Evolutionary conservation across 1,140 invertebrate species (phyloP), one percentile per base, ranked within the genome.

Genomic region (Galendromus occidentalis): DNA sequence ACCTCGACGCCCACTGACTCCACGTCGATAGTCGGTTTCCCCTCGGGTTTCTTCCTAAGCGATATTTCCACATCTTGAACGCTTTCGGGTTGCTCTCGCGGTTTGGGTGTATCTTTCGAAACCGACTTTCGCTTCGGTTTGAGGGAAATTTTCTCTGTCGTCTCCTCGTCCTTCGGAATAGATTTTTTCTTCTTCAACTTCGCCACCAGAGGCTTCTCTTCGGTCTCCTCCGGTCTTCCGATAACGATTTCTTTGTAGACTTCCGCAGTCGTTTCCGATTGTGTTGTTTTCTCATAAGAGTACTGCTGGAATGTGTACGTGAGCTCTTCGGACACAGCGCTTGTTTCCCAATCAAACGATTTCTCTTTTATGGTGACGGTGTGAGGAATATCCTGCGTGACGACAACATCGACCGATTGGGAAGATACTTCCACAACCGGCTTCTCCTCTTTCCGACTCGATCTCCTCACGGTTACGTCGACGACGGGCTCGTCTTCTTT

Each of bases 11-110:
- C 45, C 4, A 22, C 45, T 7, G 45, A 47, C 7, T 47, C 45
- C 4, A 47, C 45, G 4, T 20, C 45, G 14, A 47, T 14, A 14
- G n/a, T 28, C 7, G 45, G 7, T 69, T 65, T 47, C 28, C 67
- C 55, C 45, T 67, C 66, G 14, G 55, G 51, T n/a, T 28, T 44
- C 29, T 64, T 64, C 39, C 65, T 63, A 0, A 42, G n/a, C 44
- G 67, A 69, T 51, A 44, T 66, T 0, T 64, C 67, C 59, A 42
- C 69, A 51, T 68, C 68, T 44, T 68, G 51, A 6, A 68, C 66
- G 44, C 66, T 44, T 9, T 63, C 14, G 42, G 30, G 45, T 59
- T 69, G 5, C 14, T 41, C 41, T 20, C 65, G 55, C 28, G 4
- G 18, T 47, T 47, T 47, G 4, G 18, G 18, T 47, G 18, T 28